These are phyloP conservation scores for Capreolus pygargus DNA, from an alignment of 2,113 vertebrate species.

Conservation along the genomic window DNA sequence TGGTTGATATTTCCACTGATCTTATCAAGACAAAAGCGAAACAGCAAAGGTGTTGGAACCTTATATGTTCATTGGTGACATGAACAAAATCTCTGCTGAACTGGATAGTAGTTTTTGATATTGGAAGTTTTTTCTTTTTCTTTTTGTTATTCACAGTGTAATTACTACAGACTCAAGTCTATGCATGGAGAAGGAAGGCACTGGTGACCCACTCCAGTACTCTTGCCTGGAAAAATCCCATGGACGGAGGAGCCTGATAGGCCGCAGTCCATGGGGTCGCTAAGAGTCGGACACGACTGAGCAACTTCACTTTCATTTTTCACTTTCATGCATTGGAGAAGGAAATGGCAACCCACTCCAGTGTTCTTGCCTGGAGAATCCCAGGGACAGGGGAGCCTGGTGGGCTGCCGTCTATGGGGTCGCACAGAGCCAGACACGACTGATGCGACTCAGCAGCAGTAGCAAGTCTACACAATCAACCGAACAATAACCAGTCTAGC, in stretches of 20 bases:
- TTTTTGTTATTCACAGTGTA: neutral
- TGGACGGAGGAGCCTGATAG: neutral
- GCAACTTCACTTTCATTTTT: neutral
- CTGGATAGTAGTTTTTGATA: neutral
- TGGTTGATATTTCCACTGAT: neutral
- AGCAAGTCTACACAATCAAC: neutral
- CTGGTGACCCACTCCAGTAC: neutral
- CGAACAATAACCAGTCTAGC: neutral
- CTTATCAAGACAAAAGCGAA: neutral
- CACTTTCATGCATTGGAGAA: neutral
- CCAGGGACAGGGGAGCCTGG: neutral
- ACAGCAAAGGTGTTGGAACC: neutral
- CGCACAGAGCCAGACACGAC: rapidly evolving
- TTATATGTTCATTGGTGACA: neutral
- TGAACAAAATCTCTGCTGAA: neutral
- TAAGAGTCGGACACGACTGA: neutral
- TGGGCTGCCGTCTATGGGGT: neutral
- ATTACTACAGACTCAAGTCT: neutral
- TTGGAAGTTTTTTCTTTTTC: neutral
- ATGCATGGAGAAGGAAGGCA: neutral
- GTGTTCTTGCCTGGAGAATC: neutral
- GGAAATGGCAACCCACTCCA: neutral
- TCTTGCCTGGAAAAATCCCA: neutral
- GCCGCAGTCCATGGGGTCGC: neutral
- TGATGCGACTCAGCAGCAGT: neutral